Evolutionary conservation across 2,888 invertebrate genomes (phyloP).

Genomic region (Synanthedon andrenaeformis): DNA sequence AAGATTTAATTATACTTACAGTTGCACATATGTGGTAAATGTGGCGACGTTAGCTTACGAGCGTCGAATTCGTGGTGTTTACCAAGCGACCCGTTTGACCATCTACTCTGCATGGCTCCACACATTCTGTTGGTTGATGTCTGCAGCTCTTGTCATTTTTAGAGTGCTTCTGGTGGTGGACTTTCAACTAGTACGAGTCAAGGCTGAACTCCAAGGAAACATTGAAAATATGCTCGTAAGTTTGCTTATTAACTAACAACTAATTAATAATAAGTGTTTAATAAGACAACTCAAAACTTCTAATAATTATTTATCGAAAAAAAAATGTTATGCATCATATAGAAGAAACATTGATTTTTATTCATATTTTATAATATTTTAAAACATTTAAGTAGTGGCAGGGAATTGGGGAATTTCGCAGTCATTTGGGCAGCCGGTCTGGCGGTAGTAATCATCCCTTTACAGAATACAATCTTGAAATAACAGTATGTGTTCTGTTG

Average conservation of each 20-base stretch:
- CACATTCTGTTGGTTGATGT: constrained; percentile 50
- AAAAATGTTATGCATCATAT: too few relatives aligned
- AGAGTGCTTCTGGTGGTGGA: constrained; percentile 47
- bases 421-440: too few relatives aligned
- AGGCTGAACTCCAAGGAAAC: constrained; percentile 36
- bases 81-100: constrained; percentile 49
- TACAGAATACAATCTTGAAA: too few relatives aligned
- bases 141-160: constrained; percentile 32
- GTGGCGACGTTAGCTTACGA: constrained; percentile 52
- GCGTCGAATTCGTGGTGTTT: constrained; percentile 54
- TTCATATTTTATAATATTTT: too few relatives aligned
- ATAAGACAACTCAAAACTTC: too few relatives aligned
- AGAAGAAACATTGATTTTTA: too few relatives aligned
- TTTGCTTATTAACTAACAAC: background rate
- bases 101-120: constrained; percentile 56
- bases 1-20: constrained; percentile 8
- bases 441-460: too few relatives aligned
- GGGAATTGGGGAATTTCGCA: too few relatives aligned
- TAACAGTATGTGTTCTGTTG: too few relatives aligned
- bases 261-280: background rate
- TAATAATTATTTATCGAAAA: too few relatives aligned
- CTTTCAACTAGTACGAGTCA: constrained; percentile 47
- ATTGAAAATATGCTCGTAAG: constrained; percentile 48
- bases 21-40: constrained; percentile 51
- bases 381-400: too few relatives aligned